Conservation (phyloP, 2,888 invertebrate species). For the Ichneumoninae sp. region DNA sequence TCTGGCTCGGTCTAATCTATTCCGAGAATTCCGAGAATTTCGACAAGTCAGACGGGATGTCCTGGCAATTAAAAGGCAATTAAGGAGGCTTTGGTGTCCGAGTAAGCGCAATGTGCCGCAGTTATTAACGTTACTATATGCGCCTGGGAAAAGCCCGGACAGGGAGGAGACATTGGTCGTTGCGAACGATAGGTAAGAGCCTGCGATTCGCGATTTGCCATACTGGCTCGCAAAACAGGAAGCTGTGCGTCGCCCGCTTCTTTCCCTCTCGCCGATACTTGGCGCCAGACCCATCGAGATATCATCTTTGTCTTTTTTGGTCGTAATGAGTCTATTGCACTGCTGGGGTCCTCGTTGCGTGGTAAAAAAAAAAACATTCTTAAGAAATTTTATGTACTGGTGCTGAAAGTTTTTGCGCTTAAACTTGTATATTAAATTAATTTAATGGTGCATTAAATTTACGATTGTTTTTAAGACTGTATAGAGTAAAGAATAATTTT, state of each 20-base stretch:
- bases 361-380: no score
- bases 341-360: not conserved
- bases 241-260: conserved; percentile 47
- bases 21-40: conserved; percentile 47
- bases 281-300: conserved; percentile 49
- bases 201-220: conserved; percentile 41
- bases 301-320: conserved; percentile 16
- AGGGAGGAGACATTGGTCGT: conserved; percentile 38
- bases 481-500: no score
- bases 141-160: not conserved
- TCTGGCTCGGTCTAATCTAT: conserved; percentile 25
- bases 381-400: no score
- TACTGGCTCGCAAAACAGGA: conserved; percentile 47
- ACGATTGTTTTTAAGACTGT: no score
- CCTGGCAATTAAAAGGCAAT: conserved; percentile 60
- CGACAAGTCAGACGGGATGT: conserved; percentile 47
- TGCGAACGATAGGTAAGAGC: conserved; percentile 15
- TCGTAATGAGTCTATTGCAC: not conserved
- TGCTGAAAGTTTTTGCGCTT: no score
- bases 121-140: conserved; percentile 12
- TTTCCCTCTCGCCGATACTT: conserved; percentile 20
- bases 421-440: no score
- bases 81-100: conserved; percentile 32
- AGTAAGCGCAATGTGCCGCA: not conserved
- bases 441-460: no score